Evolutionary conservation across 2,888 invertebrate genomes (phyloP).

Genomic region (Aphidius colemani): DNA sequence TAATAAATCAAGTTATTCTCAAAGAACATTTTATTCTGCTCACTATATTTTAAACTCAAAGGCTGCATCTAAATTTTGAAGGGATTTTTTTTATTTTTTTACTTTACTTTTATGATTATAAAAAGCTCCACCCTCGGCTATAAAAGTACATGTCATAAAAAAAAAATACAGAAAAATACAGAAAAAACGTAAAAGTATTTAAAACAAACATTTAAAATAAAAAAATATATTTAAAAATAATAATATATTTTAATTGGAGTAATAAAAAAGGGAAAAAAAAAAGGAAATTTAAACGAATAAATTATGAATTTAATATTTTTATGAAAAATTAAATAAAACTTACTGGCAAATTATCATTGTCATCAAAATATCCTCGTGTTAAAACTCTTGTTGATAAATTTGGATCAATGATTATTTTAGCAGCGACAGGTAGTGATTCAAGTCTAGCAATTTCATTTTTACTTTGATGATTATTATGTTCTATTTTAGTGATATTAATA

Average conservation of each 20-base stretch:
- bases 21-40: neutral
- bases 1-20: neutral
- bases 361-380: constrained; percentile 34
- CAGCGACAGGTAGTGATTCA: constrained; percentile 46
- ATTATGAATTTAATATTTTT: neutral
- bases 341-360: constrained; percentile 45
- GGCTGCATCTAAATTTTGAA: no score
- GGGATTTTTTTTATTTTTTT: neutral
- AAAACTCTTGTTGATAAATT: constrained; percentile 17
- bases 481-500: constrained; percentile 17
- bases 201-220: no score
- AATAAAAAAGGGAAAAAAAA: no score
- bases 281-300: no score
- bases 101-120: neutral
- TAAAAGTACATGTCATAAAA: no score
- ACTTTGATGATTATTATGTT: constrained; percentile 21
- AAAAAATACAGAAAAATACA: no score
- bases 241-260: neutral
- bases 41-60: neutral
- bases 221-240: no score
- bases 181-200: no score
- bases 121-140: no score
- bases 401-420: constrained; percentile 45
- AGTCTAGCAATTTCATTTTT: constrained; percentile 42
- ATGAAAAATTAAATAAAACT: constrained; percentile 34